A percentile compares a stretch with the other conserved stretches of the same genome.
These are phyloP conservation scores for Anorthoa munda DNA, from an alignment of 2,888 invertebrate genomes.

Conservation along the genomic window DNA sequence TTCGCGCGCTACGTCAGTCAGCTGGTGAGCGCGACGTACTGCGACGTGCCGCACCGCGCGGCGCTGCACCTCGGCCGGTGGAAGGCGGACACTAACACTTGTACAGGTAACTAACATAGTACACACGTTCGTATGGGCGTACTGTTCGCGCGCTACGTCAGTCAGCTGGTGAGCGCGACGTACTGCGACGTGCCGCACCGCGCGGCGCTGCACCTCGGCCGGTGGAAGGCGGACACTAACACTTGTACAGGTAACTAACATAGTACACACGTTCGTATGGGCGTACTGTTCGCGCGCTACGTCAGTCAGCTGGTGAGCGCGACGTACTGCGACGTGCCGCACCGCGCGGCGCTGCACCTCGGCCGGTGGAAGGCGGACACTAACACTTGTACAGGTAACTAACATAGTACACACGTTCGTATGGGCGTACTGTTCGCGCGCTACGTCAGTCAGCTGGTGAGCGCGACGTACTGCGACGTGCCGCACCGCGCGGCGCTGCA, in stretches of 20 bases:
- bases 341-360: background rate
- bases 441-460: slow-evolving; percentile 1
- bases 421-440: background rate
- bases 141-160: background rate
- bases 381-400: too few relatives aligned
- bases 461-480: slow-evolving; percentile 1
- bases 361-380: too few relatives aligned
- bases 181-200: slow-evolving; percentile 3
- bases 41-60: slow-evolving; percentile 3
- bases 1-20: slow-evolving; percentile 7
- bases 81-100: background rate
- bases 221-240: slow-evolving; percentile 3
- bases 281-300: slow-evolving; percentile 1
- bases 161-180: background rate
- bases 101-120: background rate
- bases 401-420: too few relatives aligned
- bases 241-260: background rate
- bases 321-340: slow-evolving; percentile 5
- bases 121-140: too few relatives aligned
- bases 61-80: background rate
- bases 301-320: slow-evolving; percentile 5
- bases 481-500: background rate
- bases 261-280: background rate
- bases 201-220: slow-evolving; percentile 1
- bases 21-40: slow-evolving; percentile 12